Conservation (phyloP, 2,888 invertebrate genomes). For the Ceratothoa steindachneri region DNA sequence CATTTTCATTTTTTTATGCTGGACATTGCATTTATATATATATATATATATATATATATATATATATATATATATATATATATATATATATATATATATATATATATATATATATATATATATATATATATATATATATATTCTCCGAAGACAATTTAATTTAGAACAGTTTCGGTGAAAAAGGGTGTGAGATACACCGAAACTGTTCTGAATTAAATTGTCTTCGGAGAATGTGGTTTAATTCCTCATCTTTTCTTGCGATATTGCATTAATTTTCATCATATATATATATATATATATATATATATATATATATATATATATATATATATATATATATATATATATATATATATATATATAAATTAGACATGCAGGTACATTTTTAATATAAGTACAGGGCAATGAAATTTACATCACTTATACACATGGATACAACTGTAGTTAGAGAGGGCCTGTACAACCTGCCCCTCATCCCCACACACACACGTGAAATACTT, state of each 20-base stretch:
- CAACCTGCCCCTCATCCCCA: too few relatives aligned
- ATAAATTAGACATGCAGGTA: neutral
- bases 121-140: neutral
- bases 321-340: conserved; percentile 15
- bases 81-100: neutral
- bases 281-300: neutral
- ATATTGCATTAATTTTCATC: too few relatives aligned
- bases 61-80: neutral
- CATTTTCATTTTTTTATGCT: neutral
- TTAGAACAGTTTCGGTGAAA: too few relatives aligned
- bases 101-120: conserved; percentile 1
- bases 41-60: neutral
- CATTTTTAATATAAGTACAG: too few relatives aligned
- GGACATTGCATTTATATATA: neutral
- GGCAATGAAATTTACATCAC: too few relatives aligned
- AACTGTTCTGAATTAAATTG: too few relatives aligned
- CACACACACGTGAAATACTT: too few relatives aligned
- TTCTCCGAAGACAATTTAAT: too few relatives aligned
- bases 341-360: neutral
- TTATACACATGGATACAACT: neutral
- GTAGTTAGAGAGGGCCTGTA: too few relatives aligned
- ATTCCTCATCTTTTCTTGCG: too few relatives aligned
- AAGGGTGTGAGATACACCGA: too few relatives aligned
- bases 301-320: neutral
- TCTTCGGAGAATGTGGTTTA: too few relatives aligned